Conservation (phyloP, 2,797 vertebrate genomes). For the Hozukius guyotensis region DNA sequence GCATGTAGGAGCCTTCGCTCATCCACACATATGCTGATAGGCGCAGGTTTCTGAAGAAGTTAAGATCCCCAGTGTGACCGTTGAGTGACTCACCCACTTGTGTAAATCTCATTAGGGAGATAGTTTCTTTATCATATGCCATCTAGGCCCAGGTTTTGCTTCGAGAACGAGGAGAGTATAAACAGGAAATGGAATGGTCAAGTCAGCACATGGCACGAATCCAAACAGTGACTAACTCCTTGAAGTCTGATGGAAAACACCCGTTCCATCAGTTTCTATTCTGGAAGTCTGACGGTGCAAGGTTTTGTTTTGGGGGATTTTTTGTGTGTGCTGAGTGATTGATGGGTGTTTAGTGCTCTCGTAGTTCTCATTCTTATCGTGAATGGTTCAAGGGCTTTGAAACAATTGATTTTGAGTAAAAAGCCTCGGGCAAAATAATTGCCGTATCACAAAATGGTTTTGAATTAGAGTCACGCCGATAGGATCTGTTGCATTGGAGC, state of each 20-base stretch:
- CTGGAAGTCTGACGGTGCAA: constrained; percentile 31
- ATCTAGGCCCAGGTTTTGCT: constrained; percentile 57
- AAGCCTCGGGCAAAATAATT: constrained; percentile 21
- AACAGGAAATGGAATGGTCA: constrained; percentile 81
- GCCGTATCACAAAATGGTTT: constrained; percentile 15
- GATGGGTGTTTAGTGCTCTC: neutral
- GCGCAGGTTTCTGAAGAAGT: neutral
- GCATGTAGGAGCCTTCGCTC: neutral
- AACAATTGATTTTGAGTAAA: constrained; percentile 16
- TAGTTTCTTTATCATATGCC: constrained; percentile 59
- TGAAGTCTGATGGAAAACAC: constrained; percentile 60
- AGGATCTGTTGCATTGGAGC: constrained; percentile 11
- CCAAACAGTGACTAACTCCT: constrained; percentile 76
- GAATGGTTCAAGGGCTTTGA: constrained; percentile 22
- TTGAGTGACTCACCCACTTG: constrained; percentile 53
- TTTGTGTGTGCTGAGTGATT: neutral
- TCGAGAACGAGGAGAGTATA: constrained; percentile 55
- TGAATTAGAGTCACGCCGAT: constrained; percentile 10
- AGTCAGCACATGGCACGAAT: constrained; percentile 70
- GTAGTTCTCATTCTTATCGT: neutral
- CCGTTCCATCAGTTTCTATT: constrained; percentile 53
- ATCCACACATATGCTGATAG: neutral
- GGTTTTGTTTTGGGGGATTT: constrained; percentile 22
- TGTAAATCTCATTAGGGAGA: constrained; percentile 64
- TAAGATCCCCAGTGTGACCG: constrained; percentile 2